These are phyloP conservation scores for Tinea pellionella DNA, from an alignment of 2,888 invertebrate species.

Conservation along the genomic window DNA sequence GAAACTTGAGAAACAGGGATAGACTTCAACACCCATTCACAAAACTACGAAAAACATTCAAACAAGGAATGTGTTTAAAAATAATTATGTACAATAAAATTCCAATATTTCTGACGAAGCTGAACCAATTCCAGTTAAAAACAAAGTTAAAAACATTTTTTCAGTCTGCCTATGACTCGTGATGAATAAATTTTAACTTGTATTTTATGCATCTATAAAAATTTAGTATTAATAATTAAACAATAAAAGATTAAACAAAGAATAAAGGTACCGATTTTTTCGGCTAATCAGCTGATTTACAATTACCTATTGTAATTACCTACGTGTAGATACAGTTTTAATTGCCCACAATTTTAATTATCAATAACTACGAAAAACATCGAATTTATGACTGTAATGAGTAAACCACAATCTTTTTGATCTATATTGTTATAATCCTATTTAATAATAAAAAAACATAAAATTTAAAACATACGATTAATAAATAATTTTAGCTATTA, in stretches of 20 bases:
- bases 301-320: slow-evolving; percentile 40
- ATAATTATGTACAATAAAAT: no score
- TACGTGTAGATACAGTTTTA: slow-evolving; percentile 25
- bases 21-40: no score
- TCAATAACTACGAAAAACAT: slow-evolving; percentile 40
- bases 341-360: slow-evolving; percentile 65
- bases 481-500: neutral
- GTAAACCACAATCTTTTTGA: neutral
- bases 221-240: slow-evolving; percentile 47
- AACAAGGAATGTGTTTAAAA: no score
- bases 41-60: no score
- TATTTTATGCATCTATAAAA: neutral
- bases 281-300: slow-evolving; percentile 19
- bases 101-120: no score
- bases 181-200: neutral
- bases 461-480: neutral
- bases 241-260: slow-evolving; percentile 59
- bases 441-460: neutral
- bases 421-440: slow-evolving; percentile 8
- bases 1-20: no score
- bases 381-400: slow-evolving; percentile 15
- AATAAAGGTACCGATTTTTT: slow-evolving; percentile 39
- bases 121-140: no score
- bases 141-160: no score
- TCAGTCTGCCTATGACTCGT: no score